phyloP scores from a whole-genome alignment of 1,140 invertebrate genomes.

The Augochlora pura region DNA sequence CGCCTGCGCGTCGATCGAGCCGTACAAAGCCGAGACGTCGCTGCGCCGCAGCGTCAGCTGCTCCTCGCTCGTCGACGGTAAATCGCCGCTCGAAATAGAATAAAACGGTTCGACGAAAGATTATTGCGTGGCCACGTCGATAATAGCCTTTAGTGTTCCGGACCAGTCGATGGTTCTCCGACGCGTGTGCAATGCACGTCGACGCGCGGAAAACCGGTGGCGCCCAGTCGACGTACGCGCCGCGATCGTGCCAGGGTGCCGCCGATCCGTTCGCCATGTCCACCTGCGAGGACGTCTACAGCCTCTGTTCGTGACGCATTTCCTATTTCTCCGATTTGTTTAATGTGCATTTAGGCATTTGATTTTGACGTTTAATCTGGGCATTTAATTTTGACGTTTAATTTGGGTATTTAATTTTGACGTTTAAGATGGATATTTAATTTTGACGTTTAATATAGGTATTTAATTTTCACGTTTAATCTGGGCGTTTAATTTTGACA shows the following conservation, averaged over 20 bases:
- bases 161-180: not conserved
- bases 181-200: not conserved
- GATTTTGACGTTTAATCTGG: too few relatives aligned
- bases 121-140: not conserved
- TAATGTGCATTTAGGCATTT: too few relatives aligned
- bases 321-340: too few relatives aligned
- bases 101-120: conserved; percentile 4
- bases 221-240: not conserved
- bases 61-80: conserved; percentile 58
- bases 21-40: conserved; percentile 31
- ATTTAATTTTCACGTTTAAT: too few relatives aligned
- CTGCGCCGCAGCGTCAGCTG: conserved; percentile 60
- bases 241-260: not conserved
- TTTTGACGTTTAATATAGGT: too few relatives aligned
- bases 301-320: not conserved
- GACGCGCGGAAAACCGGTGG: too few relatives aligned
- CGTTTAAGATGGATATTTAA: too few relatives aligned
- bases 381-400: too few relatives aligned
- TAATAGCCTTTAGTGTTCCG: conserved; percentile 11
- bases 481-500: too few relatives aligned
- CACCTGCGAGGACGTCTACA: not conserved
- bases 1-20: conserved; percentile 54
- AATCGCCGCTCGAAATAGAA: conserved; percentile 44
- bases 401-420: too few relatives aligned
- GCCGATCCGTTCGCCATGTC: not conserved